Evolutionary conservation across 2,888 invertebrate species (phyloP).

Genomic region (Dione juno): DNA sequence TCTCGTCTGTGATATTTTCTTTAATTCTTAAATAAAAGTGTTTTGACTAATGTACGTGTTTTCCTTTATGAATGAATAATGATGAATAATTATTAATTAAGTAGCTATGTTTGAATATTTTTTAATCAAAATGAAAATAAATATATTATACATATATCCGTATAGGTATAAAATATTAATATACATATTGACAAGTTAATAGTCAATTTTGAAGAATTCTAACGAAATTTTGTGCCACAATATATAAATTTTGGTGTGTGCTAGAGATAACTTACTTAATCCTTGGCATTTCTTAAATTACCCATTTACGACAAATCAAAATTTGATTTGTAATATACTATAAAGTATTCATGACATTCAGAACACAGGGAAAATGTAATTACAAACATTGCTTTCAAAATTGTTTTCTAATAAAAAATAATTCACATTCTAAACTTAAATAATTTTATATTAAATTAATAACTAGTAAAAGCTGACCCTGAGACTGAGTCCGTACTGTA

Average conservation of each 20-base stretch:
- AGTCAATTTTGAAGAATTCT: too few species aligned
- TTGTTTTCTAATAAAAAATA: not conserved
- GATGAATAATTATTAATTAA: not conserved
- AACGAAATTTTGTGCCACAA: too few species aligned
- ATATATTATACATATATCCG: too few species aligned
- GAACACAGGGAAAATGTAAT: not conserved
- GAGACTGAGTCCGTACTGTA: not conserved
- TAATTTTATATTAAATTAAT: not conserved
- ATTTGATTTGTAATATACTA: too few species aligned
- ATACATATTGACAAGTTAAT: too few species aligned
- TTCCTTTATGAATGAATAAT: not conserved
- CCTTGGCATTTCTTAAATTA: too few species aligned
- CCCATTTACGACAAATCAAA: too few species aligned
- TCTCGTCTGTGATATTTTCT: constrained; percentile 55
- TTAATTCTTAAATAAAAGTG: constrained; percentile 29
- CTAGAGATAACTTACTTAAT: too few species aligned
- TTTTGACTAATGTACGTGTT: constrained; percentile 44
- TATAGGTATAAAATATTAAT: too few species aligned
- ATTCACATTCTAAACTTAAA: not conserved
- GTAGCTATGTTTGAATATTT: not conserved
- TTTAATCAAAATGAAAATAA: too few species aligned
- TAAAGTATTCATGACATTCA: not conserved
- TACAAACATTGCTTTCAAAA: not conserved
- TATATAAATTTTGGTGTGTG: too few species aligned
- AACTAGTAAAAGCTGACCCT: not conserved